Evolutionary conservation across 2,113 vertebrate species (phyloP).

Genomic region (Bucco capensis): DNA sequence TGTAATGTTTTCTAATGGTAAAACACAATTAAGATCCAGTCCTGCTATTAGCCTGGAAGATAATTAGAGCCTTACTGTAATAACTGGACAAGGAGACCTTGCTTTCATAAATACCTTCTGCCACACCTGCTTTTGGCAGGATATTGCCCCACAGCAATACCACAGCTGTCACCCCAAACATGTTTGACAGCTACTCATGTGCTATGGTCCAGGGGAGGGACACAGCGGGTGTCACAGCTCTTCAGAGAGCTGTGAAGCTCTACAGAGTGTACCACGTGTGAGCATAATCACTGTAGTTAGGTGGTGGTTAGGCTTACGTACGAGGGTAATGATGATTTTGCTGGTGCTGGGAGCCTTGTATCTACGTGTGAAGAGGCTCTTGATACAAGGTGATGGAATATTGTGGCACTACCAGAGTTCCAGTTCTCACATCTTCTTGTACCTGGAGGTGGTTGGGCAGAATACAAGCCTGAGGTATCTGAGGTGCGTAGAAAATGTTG

Average conservation of each 20-base stretch:
- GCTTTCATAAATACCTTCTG: conserved; percentile 7
- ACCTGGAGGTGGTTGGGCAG: not conserved
- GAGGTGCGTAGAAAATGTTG: not conserved
- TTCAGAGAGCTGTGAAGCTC: not conserved
- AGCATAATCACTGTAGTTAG: accelerated
- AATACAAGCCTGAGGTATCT: not conserved
- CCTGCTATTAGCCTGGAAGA: not conserved
- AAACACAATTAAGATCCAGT: conserved; percentile 41
- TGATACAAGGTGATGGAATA: not conserved
- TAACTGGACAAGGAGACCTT: not conserved
- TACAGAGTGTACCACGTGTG: not conserved
- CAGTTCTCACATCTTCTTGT: not conserved
- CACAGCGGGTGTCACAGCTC: not conserved
- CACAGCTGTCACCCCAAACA: not conserved
- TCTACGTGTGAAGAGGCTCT: accelerated
- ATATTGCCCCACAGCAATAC: conserved; percentile 29
- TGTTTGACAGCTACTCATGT: not conserved
- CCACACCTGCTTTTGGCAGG: conserved; percentile 18
- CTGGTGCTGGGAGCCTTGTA: not conserved
- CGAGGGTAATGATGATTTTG: not conserved
- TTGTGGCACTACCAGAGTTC: accelerated
- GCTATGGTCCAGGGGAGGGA: not conserved
- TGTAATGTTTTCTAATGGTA: conserved; percentile 21
- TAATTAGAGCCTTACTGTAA: conserved; percentile 44
- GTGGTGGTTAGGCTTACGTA: not conserved